Base-by-base conservation (phyloP, 2,888 invertebrate species). In the Eucriotettix oculatus region DNA sequence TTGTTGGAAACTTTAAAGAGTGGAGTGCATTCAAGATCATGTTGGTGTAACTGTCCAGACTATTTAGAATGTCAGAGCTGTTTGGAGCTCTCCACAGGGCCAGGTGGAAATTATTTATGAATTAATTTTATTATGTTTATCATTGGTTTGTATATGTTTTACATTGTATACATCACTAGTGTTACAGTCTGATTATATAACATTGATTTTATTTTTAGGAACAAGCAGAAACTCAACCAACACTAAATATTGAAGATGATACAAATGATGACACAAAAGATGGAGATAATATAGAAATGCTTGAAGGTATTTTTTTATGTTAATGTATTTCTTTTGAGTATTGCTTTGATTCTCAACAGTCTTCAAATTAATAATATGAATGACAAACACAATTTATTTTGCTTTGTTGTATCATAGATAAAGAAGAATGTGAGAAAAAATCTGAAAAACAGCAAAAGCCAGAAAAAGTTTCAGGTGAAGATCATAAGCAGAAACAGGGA, bases 221-320 rank as follows among this genome's bases (percentile, higher is more conserved):
- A 65, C 93, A 95, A 74, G 86, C 86, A 48, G 79, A 87, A 66
- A 73, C 81, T 65, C 84, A 86, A 66, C 81, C 83, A 52, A 70
- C 83, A 10, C 79, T 81, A n/a, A 79, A 84, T 62, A 76, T 81
- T 53, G 80, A 84, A 40, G 81, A 84, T 54, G 77, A 81, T 60
- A 78, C 82, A 48, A 78, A 78, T 9, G 79, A 81, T 11, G 75
- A 80, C 56, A 68, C 78, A 10, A 76, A 78, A 14, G 79, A 82
- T 64, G 78, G 80, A 10, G 81, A 83, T 41, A 76, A 80, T 52
- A 72, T 77, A 57, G 73, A 79, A 40, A 78, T 79, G 71, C 76
- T 79, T 7, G 73, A 77, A 73, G 69, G 61, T 61, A 58, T 41
- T 44, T 52, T 10, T 56, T 43, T n/a, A 14, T 10, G 55, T n/a